phyloP scores from a whole-genome alignment of 2,888 invertebrate species.

The Chymomyza amoena region DNA sequence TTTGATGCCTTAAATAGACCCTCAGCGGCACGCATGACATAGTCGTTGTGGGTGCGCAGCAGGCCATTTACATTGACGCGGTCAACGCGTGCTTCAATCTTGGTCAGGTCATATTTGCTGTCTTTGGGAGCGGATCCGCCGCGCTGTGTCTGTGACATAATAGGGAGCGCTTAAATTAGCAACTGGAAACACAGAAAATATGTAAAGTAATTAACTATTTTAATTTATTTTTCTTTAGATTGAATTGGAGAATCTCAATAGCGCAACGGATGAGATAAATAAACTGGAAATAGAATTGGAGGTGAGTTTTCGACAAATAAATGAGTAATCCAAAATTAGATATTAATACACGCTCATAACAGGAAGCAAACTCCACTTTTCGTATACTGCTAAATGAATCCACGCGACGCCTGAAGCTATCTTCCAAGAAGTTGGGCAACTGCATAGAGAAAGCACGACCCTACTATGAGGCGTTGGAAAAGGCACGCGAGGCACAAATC shows the following conservation, averaged over 20 bases:
- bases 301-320: conserved; percentile 80
- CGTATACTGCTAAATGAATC: conserved; percentile 91
- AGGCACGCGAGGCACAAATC: conserved; percentile 86
- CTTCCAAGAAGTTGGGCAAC: conserved; percentile 89
- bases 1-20: conserved; percentile 91
- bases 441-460: conserved; percentile 94
- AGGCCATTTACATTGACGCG: conserved; percentile 92
- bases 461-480: conserved; percentile 91
- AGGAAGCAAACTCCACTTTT: conserved; percentile 97
- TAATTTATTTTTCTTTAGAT: conserved; percentile 81
- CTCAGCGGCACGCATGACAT: conserved; percentile 87
- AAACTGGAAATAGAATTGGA: conserved; percentile 95
- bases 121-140: conserved; percentile 37
- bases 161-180: conserved; percentile 4
- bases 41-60: conserved; percentile 91
- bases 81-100: conserved; percentile 87
- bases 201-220: conserved; percentile 6
- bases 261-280: conserved; percentile 96
- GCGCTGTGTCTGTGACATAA: conserved; percentile 42
- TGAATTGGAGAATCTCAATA: conserved; percentile 95
- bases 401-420: conserved; percentile 87
- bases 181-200: conserved; percentile 29
- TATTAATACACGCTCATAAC: conserved; percentile 47
- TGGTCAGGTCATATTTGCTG: conserved; percentile 54
- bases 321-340: not conserved